Base-by-base conservation (phyloP, 1,140 invertebrate genomes). In the Psilanteris sp. region DNA sequence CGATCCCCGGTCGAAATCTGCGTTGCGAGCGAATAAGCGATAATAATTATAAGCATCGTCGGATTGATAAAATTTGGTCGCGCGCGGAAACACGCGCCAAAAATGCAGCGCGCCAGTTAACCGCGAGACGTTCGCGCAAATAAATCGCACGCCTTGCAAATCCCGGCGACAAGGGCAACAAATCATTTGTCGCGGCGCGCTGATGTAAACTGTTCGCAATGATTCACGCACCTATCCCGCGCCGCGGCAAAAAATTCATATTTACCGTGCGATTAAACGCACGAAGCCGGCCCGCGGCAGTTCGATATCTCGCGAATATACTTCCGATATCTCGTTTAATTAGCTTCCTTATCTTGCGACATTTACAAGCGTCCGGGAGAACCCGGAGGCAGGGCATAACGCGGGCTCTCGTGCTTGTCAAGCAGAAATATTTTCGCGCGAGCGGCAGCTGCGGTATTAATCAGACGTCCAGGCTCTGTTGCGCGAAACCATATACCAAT, bases 251-350 rank as follows among this genome's bases (percentile, higher is more conserved):
- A 57, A 44, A 57, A 57, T 32, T 4, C 4, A 20, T 14, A 57
- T 57, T 57, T 57, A 44, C 39, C 27, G 55, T 36, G 41, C 15
- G 54, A 57, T 61, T 61, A 41, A 43, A 24, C n/a, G 36, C 14
- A 41, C 16, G 36, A 37, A 37, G 22, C 26, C 34, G n/a, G 39
- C 54, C 26, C 16, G 2, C 22, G 54, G 39, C 37, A 24, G 54
- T 24, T 10, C 29, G 31, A 46, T 61, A 61, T 61, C 39, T 26
- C n/a, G n/a, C 32, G 55, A 44, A 46, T 29, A n/a, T n/a, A 46
- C 55, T 36, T 43, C 41, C 43, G 50, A 68, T 68, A 68, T 68
- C 52, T 68, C 52, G 64, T 68, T 68, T 68, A 68, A 68, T 68
- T 55, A 55, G 41, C 43, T 50, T 48, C 52, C 64, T 68, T 68